Conservation (phyloP, 2,113 vertebrate species). For the Noctilio leporinus region DNA sequence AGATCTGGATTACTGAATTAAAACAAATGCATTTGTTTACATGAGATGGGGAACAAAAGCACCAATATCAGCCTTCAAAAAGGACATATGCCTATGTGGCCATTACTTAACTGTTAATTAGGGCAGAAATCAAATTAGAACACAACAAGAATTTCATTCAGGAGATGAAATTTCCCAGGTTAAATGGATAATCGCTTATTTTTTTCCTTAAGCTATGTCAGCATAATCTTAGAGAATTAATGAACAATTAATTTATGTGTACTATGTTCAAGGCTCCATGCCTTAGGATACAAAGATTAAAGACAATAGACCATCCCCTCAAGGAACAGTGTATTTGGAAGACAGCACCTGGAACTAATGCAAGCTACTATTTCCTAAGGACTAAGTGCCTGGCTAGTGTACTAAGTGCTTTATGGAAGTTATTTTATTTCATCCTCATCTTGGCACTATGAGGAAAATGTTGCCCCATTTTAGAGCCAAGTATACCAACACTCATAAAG, state of each 20-base stretch:
- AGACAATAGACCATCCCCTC: not conserved
- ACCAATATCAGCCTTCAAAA: not conserved
- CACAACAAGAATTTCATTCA: conserved; percentile 30
- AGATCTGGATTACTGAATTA: not conserved
- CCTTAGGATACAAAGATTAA: not conserved
- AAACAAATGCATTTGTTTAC: not conserved
- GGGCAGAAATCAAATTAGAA: conserved; percentile 20
- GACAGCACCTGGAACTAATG: not conserved
- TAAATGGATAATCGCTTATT: conserved; percentile 41
- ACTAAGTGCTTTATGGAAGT: not conserved
- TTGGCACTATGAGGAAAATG: not conserved
- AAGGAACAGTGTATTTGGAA: not conserved
- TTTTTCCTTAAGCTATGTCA: not conserved
- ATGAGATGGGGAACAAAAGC: not conserved
- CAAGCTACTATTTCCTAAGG: not conserved
- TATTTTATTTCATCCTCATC: not conserved
- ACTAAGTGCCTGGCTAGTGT: too few relatives aligned
- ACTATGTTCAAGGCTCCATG: not conserved
- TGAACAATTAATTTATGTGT: conserved; percentile 4
- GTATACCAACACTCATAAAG: not conserved
- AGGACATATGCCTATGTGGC: not conserved
- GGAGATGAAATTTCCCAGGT: not conserved
- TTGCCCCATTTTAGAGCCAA: not conserved
- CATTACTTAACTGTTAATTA: conserved; percentile 20
- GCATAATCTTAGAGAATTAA: conserved; percentile 20